These are phyloP conservation scores for Trichonephila clavipes DNA, from an alignment of 1,140 invertebrate genomes.

Conservation along the genomic window DNA sequence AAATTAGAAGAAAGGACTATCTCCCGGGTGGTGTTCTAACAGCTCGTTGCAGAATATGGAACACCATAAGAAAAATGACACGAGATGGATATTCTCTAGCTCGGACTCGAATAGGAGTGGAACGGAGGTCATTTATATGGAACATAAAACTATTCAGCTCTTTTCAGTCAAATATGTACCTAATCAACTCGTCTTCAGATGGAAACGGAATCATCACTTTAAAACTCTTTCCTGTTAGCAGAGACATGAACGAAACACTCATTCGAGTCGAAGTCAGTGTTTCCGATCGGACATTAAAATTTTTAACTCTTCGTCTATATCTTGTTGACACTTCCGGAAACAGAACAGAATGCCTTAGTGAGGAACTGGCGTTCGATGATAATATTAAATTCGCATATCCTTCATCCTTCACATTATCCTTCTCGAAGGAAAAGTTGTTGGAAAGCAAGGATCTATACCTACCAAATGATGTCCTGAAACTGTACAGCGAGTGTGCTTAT, in stretches of 20 bases:
- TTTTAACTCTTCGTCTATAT: neutral
- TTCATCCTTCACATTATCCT: neutral
- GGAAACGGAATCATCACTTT: neutral
- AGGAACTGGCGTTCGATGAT: neutral
- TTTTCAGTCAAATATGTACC: neutral
- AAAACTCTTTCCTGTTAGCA: neutral
- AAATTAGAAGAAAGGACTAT: neutral
- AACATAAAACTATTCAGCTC: neutral
- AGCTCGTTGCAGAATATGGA: neutral
- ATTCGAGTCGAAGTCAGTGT: neutral
- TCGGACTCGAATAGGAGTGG: neutral
- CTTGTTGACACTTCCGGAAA: neutral
- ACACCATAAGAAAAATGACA: neutral
- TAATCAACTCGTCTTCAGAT: neutral
- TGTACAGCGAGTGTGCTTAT: neutral
- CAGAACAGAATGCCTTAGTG: neutral
- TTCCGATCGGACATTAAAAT: neutral
- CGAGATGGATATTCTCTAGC: neutral
- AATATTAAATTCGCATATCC: neutral
- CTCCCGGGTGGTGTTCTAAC: neutral
- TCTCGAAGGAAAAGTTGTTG: neutral
- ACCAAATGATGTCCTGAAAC: neutral
- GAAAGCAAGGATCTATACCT: neutral
- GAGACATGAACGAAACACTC: neutral
- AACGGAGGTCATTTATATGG: neutral